Base-by-base conservation (phyloP, 2,113 vertebrate species). In the Vanacampus margaritifer region DNA sequence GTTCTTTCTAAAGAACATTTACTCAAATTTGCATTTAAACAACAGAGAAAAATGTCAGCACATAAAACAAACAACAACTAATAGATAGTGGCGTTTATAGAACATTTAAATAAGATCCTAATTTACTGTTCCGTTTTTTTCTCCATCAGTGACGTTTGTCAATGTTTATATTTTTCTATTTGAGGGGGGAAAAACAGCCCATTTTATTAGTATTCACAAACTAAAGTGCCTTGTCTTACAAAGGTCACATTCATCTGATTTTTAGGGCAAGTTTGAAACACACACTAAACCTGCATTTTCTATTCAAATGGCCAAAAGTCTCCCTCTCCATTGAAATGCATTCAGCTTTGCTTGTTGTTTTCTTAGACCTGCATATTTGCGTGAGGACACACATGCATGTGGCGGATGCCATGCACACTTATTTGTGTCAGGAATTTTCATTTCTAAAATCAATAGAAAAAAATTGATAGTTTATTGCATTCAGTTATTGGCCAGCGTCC, bases 401-500 rank as follows among this genome's bases (percentile, higher is more conserved):
- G 21, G 61, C 64, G 58, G 71, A 71, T 65, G 71, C 69, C 61
- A 23, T 65, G 71, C 67, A 72, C 26, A 28, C 45, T 60, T 66
- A 74, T 87, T 81, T 76, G 63, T 54, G 68, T 72, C 24, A 69
- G 68, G 67, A 66, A 71, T 77, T 69, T 72, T 37, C 66, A 66
- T 86, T 85, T 84, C 78, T 66, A 74, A 73, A 86, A 88, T 88
- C 82, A 83, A 83, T 84, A 69, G 73, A 67, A 83, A 73, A 84
- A 86, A 85, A 84, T 23, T 79, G 80, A 84, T 75, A 70, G 75
- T 84, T 83, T 86, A 86, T 86, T 80, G 76, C 74, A 67, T 86
- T 85, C 71, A 83, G 67, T 86, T 88, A 85, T 84, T 87, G 86
- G 79, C 74, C 75, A 67, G 69, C 83, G 74, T 74, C 57, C 71